These are phyloP conservation scores for Digitonthophagus gazella DNA, from an alignment of 2,888 invertebrate species.

Conservation along the genomic window DNA sequence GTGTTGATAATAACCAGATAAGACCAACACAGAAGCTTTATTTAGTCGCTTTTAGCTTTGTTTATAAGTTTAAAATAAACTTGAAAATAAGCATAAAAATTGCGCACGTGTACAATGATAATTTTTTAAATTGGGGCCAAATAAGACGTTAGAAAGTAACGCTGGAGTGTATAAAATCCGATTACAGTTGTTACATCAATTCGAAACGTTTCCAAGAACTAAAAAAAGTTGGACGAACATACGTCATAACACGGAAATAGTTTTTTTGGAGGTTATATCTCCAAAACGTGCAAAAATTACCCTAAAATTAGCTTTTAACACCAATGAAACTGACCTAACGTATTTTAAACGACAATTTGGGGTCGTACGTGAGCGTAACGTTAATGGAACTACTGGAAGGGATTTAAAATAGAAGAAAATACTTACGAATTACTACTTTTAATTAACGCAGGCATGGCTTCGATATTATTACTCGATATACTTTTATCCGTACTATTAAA, in stretches of 20 bases:
- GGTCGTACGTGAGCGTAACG: slow-evolving; percentile 3
- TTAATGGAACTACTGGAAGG: neutral
- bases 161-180: neutral
- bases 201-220: neutral
- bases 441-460: slow-evolving; percentile 51
- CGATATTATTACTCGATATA: slow-evolving; percentile 45
- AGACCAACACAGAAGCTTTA: too few relatives aligned
- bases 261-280: slow-evolving; percentile 5
- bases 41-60: too few relatives aligned
- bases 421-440: slow-evolving; percentile 49
- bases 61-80: too few relatives aligned
- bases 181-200: neutral
- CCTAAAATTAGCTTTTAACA: neutral
- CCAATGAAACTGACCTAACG: slow-evolving; percentile 9
- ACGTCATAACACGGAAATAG: slow-evolving; percentile 13
- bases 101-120: too few relatives aligned
- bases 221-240: neutral
- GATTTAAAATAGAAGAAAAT: slow-evolving; percentile 22
- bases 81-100: too few relatives aligned
- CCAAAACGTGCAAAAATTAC: neutral
- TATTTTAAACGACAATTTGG: neutral
- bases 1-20: too few relatives aligned
- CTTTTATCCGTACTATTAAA: slow-evolving; percentile 47
- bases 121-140: neutral
- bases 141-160: neutral